Evolutionary conservation across 1,140 invertebrate species (phyloP).

Genomic region (Uloborus diversus): DNA sequence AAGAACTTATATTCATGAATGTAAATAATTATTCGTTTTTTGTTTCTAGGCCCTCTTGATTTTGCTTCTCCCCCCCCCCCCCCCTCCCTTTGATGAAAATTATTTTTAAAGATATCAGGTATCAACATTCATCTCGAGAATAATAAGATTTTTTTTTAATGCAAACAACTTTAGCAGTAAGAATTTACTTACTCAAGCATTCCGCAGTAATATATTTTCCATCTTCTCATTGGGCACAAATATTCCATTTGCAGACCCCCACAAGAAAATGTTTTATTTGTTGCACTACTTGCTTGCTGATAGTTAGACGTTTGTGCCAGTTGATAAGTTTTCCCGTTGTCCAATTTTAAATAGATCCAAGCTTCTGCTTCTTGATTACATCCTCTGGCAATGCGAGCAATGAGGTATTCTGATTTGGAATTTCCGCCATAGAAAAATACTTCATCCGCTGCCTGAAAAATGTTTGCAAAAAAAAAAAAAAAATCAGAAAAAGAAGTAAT

Average conservation of each 20-base stretch:
- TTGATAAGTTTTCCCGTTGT: conserved; percentile 6
- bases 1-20: no score
- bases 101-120: no score
- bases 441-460: conserved; percentile 24
- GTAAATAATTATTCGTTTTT: no score
- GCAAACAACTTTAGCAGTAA: no score
- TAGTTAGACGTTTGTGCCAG: background rate
- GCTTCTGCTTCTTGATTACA: conserved; percentile 12
- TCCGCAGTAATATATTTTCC: conserved; percentile 32
- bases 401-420: conserved; percentile 24
- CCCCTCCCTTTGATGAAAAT: no score
- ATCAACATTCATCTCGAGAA: no score
- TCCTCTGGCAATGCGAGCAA: background rate
- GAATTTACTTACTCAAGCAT: no score
- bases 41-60: no score
- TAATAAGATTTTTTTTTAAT: no score
- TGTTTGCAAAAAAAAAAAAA: no score
- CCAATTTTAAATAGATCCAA: background rate
- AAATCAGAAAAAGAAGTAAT: no score
- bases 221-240: conserved; percentile 33
- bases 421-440: conserved; percentile 47
- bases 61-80: no score
- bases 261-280: background rate
- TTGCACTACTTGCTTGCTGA: background rate
- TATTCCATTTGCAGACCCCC: conserved; percentile 36